Evolutionary conservation across 1,140 invertebrate genomes (phyloP).

Genomic region (Drosophila tsacasi): DNA sequence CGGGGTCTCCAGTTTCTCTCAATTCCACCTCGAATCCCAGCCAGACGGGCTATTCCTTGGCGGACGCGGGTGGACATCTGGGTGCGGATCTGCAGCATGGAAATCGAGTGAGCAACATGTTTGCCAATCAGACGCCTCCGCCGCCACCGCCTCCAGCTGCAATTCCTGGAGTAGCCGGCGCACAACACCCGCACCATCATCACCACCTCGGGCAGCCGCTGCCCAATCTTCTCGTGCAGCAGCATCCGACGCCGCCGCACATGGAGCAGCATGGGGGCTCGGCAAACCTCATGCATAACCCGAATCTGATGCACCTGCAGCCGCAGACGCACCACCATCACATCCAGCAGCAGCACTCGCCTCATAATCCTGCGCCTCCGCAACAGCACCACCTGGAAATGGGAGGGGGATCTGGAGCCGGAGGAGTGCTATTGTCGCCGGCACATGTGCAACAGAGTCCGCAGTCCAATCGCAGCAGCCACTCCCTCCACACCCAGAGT

Average conservation of each 20-base stretch:
- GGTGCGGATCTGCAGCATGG: conserved; percentile 55
- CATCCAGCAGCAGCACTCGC: conserved; percentile 56
- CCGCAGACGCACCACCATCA: conserved; percentile 43
- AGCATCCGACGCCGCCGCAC: conserved; percentile 53
- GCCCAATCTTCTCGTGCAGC: conserved; percentile 76
- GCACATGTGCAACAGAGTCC: conserved; percentile 71
- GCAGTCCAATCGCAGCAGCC: conserved; percentile 68
- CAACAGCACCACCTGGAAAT: conserved; percentile 69
- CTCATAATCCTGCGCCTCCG: conserved; percentile 43
- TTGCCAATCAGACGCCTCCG: conserved; percentile 50
- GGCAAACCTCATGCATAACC: conserved; percentile 72
- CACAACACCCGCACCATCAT: conserved; percentile 66
- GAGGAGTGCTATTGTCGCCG: conserved; percentile 57
- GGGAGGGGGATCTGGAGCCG: conserved; percentile 21
- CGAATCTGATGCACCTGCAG: conserved; percentile 79
- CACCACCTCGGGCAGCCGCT: conserved; percentile 64
- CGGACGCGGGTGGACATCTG: conserved; percentile 50
- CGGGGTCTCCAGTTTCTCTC: conserved; percentile 41
- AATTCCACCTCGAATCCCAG: conserved; percentile 47
- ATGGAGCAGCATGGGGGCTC: conserved; percentile 65
- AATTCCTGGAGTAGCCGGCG: conserved; percentile 9
- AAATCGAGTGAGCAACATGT: conserved; percentile 47
- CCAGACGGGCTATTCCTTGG: conserved; percentile 51
- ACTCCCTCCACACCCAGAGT: conserved; percentile 69
- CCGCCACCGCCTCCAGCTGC: conserved; percentile 40